Conservation (phyloP, 2,797 vertebrate genomes). For the Siniperca scherzeri region DNA sequence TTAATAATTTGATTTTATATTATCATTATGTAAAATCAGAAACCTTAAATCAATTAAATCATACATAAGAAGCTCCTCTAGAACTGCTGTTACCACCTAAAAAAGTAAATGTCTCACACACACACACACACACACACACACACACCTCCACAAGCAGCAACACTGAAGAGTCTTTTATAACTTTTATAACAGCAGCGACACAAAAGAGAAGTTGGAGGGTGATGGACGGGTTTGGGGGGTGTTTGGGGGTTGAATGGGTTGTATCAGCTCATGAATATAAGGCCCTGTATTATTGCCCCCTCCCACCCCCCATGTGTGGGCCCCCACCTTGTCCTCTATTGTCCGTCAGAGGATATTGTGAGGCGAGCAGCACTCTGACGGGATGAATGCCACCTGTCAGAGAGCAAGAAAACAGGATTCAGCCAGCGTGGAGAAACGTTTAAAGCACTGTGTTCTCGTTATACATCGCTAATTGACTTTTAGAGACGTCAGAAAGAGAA, state of each 20-base stretch:
- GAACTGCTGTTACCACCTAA: not conserved
- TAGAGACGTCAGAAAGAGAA: not conserved
- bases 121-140: not conserved
- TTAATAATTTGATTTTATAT: not conserved
- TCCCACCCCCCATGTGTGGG: not conserved
- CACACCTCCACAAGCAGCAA: not conserved
- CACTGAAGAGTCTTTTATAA: slow-evolving; percentile 18
- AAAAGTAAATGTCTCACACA: not conserved
- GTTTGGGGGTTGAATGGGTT: not conserved
- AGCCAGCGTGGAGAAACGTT: not conserved
- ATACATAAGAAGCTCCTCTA: not conserved
- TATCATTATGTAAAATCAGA: not conserved
- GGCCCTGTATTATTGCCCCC: slow-evolving; percentile 38
- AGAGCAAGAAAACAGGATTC: slow-evolving; percentile 25
- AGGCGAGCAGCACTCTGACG: not conserved
- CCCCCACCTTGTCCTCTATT: slow-evolving; percentile 29
- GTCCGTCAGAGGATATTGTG: not conserved
- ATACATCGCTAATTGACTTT: slow-evolving; percentile 42
- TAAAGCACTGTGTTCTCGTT: slow-evolving; percentile 1
- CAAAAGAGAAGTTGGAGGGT: slow-evolving; percentile 28
- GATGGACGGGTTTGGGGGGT: not conserved
- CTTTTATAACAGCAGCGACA: slow-evolving; percentile 9
- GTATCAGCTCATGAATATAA: slow-evolving; percentile 63
- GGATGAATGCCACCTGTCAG: slow-evolving; percentile 57
- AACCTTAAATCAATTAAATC: not conserved